phyloP scores from a whole-genome alignment of 2,113 vertebrate genomes.

The Prochilodus magdalenae region DNA sequence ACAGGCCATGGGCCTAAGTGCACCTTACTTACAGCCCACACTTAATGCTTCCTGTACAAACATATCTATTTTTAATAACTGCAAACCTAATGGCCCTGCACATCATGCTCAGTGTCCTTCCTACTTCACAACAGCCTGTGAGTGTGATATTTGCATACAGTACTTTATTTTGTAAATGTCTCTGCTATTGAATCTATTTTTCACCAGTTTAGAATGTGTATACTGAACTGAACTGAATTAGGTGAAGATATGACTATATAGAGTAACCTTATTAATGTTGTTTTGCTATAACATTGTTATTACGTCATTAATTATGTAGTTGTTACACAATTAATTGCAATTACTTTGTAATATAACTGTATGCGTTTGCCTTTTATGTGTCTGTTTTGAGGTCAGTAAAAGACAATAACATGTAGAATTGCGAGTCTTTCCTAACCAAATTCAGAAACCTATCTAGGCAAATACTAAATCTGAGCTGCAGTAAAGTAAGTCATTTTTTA shows the following conservation, averaged over 20 bases:
- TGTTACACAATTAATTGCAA: too few species aligned
- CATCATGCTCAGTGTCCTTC: conserved; percentile 44
- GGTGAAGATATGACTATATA: not conserved
- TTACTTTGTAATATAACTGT: too few species aligned
- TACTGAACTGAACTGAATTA: not conserved
- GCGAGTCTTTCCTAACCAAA: conserved; percentile 49
- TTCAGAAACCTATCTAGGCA: conserved; percentile 50
- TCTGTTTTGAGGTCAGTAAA: not conserved
- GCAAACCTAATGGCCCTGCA: conserved; percentile 63
- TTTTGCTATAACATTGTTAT: not conserved
- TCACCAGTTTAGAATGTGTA: not conserved
- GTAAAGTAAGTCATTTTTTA: not conserved
- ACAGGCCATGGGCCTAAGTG: conserved; percentile 68
- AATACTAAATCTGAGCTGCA: not conserved
- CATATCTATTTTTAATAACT: conserved; percentile 66
- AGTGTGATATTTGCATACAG: not conserved
- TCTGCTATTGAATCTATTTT: not conserved
- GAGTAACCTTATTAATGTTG: not conserved
- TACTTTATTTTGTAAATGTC: not conserved
- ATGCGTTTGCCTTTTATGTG: not conserved
- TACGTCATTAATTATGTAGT: not conserved
- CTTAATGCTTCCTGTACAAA: conserved; percentile 69
- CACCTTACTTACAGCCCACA: conserved; percentile 73
- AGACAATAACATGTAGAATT: too few species aligned
- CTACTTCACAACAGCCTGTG: not conserved